phyloP scores from a whole-genome alignment of 2,797 vertebrate species.

The Poecile montanus region DNA sequence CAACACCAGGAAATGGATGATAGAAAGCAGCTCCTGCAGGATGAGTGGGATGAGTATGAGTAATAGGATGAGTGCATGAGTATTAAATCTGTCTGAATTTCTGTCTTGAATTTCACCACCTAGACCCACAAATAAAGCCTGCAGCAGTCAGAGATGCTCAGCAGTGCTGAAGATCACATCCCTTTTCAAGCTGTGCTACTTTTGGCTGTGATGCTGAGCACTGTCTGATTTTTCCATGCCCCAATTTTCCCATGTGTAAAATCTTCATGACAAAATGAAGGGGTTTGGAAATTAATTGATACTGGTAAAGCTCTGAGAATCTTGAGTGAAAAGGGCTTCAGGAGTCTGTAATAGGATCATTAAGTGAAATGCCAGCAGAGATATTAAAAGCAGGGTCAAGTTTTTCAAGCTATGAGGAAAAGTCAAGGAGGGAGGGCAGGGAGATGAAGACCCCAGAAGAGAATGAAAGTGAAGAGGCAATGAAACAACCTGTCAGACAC shows the following conservation, averaged over 20 bases:
- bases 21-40: too few species aligned
- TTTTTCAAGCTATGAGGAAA: background rate
- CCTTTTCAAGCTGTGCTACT: background rate
- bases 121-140: background rate
- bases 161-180: background rate
- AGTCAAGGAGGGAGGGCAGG: background rate
- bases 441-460: background rate
- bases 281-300: conserved; percentile 28
- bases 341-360: conserved; percentile 32
- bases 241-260: conserved; percentile 8
- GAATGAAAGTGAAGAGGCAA: background rate
- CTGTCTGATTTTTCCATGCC: background rate
- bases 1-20: background rate
- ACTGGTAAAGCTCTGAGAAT: background rate
- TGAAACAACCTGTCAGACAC: background rate
- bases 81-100: background rate
- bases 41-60: too few species aligned
- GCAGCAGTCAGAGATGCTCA: background rate
- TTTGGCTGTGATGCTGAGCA: background rate
- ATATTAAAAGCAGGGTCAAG: conserved; percentile 39
- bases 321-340: background rate
- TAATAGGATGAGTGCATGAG: background rate
- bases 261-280: background rate
- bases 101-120: background rate
- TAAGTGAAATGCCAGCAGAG: conserved; percentile 49